A percentile compares a stretch with the other conserved stretches of the same genome.
These are phyloP conservation scores for Daubentonia madagascariensis DNA, from an alignment of 2,113 vertebrate species.

Conservation along the genomic window DNA sequence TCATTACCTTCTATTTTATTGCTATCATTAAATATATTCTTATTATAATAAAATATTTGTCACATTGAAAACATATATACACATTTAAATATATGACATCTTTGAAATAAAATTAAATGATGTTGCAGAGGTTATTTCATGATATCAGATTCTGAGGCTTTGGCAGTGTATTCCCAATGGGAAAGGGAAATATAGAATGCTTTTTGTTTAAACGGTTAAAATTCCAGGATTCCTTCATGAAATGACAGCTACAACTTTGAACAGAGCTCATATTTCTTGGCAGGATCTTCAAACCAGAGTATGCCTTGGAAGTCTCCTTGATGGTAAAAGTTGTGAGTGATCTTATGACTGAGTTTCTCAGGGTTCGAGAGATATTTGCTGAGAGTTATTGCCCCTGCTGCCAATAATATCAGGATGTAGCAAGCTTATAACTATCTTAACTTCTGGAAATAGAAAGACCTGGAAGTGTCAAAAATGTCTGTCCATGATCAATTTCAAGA, in stretches of 20 bases:
- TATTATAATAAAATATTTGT: background rate
- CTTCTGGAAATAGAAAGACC: conserved; percentile 9
- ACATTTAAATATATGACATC: background rate
- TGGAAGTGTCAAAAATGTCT: background rate
- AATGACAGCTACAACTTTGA: conserved; percentile 15
- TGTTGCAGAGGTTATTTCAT: background rate
- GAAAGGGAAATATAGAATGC: background rate
- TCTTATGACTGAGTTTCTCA: background rate
- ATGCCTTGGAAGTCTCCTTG: background rate
- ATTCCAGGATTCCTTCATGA: background rate
- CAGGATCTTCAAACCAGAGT: conserved; percentile 26
- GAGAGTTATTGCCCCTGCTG: background rate
- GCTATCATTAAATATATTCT: background rate
- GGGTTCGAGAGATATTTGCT: background rate
- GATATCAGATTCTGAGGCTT: background rate
- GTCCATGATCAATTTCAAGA: background rate
- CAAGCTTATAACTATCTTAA: background rate
- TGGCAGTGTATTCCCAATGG: background rate
- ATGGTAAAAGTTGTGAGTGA: background rate
- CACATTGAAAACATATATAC: background rate
- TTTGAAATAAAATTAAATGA: background rate
- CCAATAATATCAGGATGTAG: background rate
- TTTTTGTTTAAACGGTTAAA: conserved; percentile 15
- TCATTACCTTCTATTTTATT: background rate
- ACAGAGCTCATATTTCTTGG: background rate